Conservation (phyloP, 2,888 invertebrate genomes). For the Fragum whitleyi region DNA sequence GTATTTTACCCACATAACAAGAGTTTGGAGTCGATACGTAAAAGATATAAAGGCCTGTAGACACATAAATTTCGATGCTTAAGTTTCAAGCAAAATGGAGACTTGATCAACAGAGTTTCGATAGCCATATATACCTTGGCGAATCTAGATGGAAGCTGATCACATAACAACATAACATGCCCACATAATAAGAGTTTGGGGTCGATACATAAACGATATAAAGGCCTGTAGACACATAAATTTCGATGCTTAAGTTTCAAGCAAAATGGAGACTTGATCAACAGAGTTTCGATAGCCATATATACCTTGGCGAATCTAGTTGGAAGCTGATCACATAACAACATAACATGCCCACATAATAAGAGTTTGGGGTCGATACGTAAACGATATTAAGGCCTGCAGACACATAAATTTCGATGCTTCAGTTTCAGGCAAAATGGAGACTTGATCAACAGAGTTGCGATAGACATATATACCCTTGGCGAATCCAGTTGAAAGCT, state of each 20-base stretch:
- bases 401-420: constrained; percentile 23
- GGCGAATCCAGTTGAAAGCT: no score
- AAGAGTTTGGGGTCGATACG: background rate
- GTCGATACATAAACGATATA: constrained; percentile 14
- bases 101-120: no score
- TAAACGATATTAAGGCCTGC: constrained; percentile 18
- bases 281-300: no score
- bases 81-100: background rate
- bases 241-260: background rate
- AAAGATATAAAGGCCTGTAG: constrained; percentile 17
- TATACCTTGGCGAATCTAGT: no score
- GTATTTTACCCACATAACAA: constrained; percentile 4
- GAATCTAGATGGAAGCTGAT: no score
- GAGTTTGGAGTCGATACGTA: background rate
- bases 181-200: background rate
- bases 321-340: no score
- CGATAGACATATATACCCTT: no score
- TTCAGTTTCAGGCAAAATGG: background rate
- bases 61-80: constrained; percentile 18
- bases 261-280: background rate
- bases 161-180: no score
- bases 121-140: no score
- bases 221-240: constrained; percentile 21
- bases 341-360: background rate
- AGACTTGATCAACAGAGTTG: no score